phyloP scores from a whole-genome alignment of 2,113 vertebrate genomes.

The Anoura caudifer region DNA sequence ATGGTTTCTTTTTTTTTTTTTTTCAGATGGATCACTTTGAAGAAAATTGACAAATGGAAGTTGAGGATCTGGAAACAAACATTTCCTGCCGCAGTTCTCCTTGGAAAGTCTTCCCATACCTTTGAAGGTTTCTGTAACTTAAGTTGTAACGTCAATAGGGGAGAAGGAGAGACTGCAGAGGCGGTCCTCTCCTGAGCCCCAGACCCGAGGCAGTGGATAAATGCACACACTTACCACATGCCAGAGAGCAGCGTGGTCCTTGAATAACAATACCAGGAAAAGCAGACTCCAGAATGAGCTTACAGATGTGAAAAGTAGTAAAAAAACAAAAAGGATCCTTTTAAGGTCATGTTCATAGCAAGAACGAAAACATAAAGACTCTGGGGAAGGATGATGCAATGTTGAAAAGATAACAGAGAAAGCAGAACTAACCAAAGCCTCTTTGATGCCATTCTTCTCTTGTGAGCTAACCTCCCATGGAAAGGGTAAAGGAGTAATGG shows the following conservation, averaged over 20 bases:
- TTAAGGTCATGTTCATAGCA: constrained; percentile 13
- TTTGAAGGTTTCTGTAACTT: not conserved
- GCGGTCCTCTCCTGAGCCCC: not conserved
- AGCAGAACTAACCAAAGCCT: not conserved
- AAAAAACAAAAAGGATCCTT: not conserved
- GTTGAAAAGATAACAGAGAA: constrained; percentile 23
- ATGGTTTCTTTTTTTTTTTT: not conserved
- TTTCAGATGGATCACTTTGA: not conserved
- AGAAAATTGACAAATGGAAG: not conserved
- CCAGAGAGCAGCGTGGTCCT: not conserved
- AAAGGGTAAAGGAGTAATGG: not conserved
- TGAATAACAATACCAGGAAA: not conserved
- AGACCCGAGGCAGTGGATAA: not conserved
- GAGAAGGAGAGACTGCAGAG: not conserved
- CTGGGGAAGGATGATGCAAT: not conserved
- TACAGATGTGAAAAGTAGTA: not conserved
- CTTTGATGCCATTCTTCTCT: constrained; percentile 17
- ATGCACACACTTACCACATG: not conserved
- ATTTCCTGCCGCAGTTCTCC: not conserved
- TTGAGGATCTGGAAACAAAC: not conserved
- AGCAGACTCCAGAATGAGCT: constrained; percentile 11
- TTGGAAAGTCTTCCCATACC: not conserved
- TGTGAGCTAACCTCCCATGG: not conserved
- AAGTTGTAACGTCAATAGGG: not conserved
- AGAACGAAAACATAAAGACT: not conserved